Evolutionary conservation across 2,888 invertebrate species (phyloP).

Genomic region (Folsomia manolachei): DNA sequence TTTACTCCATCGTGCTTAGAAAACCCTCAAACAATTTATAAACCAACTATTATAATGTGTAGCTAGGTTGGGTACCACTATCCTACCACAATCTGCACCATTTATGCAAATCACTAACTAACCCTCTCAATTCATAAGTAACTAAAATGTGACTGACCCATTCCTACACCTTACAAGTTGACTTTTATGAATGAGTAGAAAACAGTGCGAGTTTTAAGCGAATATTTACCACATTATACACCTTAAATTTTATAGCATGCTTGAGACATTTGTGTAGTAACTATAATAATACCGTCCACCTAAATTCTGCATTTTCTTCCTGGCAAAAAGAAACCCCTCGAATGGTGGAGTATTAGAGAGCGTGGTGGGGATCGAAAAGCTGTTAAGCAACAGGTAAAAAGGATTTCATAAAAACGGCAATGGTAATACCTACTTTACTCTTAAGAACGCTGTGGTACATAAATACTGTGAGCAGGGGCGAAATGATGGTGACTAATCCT

Average conservation of each 20-base stretch:
- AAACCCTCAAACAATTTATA: no score
- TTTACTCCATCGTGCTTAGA: no score
- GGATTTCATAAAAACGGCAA: background rate
- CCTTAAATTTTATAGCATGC: background rate
- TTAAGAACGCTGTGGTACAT: background rate
- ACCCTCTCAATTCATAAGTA: background rate
- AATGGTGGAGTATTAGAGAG: background rate
- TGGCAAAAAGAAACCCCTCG: background rate
- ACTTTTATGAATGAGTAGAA: background rate
- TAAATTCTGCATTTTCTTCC: no score
- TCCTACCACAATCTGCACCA: background rate
- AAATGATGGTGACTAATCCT: background rate
- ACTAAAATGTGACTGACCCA: background rate
- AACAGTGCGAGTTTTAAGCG: background rate
- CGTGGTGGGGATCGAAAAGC: background rate
- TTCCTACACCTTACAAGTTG: background rate
- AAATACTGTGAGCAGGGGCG: background rate
- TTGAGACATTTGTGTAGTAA: background rate
- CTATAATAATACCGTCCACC: background rate
- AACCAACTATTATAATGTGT: no score
- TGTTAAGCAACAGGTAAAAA: background rate
- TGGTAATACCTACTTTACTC: background rate
- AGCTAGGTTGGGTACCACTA: no score
- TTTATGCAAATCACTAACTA: slow-evolving; percentile 1
- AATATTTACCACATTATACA: background rate